Percentiles rank a stretch among this genome's conserved stretches.
Evolutionary conservation across 2,797 vertebrate species (phyloP).

Genomic region (Gobionotothen gibberifrons): DNA sequence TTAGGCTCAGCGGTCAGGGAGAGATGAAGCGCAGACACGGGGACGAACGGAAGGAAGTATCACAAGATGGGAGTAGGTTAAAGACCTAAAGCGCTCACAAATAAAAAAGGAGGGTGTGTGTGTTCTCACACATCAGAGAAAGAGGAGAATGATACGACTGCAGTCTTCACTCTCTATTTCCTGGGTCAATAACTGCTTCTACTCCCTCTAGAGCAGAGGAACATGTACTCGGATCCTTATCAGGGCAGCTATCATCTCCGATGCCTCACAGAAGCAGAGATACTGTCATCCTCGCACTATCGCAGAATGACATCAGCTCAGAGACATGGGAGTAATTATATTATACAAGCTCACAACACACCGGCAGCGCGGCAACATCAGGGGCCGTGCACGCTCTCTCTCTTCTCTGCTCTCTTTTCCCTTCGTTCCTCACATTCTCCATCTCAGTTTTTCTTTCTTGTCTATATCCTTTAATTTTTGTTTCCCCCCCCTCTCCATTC

Average conservation of each 20-base stretch:
- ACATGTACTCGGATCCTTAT: conserved; percentile 88
- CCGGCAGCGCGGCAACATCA: conserved; percentile 82
- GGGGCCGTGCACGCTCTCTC: conserved; percentile 44
- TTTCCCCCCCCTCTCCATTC: not conserved
- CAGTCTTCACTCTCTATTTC: conserved; percentile 63
- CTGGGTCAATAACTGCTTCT: conserved; percentile 83
- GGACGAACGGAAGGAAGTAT: not conserved
- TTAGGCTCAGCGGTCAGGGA: conserved; percentile 21
- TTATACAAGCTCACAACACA: conserved; percentile 81
- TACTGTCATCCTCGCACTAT: conserved; percentile 79
- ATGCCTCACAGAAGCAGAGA: conserved; percentile 72
- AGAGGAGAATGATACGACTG: conserved; percentile 50
- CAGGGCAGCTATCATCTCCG: conserved; percentile 80
- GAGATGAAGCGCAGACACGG: conserved; percentile 26
- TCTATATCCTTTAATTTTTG: conserved; percentile 18
- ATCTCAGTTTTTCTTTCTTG: conserved; percentile 10
- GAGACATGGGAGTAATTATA: conserved; percentile 85
- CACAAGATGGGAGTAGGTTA: conserved; percentile 52
- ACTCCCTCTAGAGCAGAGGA: conserved; percentile 77
- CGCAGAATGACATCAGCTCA: conserved; percentile 81
- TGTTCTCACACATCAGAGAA: conserved; percentile 56
- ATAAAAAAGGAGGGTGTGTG: conserved; percentile 41
- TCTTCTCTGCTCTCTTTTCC: conserved; percentile 1
- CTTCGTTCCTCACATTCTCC: conserved; percentile 21
- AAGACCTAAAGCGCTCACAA: conserved; percentile 47